Evolutionary conservation across 2,797 vertebrate species (phyloP), one percentile per base, ranked within the genome.

Genomic region (Rhinophrynus dorsalis): DNA sequence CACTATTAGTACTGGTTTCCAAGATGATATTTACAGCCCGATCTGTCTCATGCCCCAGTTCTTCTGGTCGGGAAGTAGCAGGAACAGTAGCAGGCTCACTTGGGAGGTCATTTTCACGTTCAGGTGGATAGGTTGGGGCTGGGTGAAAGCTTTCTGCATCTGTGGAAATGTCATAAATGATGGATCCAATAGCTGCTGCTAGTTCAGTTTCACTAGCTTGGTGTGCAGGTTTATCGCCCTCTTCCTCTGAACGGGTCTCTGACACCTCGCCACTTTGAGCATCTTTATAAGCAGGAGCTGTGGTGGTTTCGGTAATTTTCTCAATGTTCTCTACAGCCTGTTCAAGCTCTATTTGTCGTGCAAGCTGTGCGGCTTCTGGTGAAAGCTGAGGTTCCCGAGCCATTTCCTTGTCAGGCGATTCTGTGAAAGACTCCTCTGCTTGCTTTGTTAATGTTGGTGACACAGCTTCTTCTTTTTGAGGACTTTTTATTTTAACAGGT

Each of bases 261-360:
- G 92, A 68, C 23, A 85, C 87, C 0, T 78, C 91, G 0, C 90
- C 0, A 0, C 89, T 55, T 1, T 91, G 85, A 2, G 62, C 10
- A 1, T 94, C 95, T 76, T 97, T 98, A 78, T 91, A 95, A 10
- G 93, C 67, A 4, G 89, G 76, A 0, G 87, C 58, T 0, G 86
- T 32, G 0, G 95, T 87, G 5, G 93, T 90, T 76, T 93, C 94
- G 0, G 95, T 91, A 68, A 98, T 89, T 77, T 95, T 98, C 6
- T 93, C 97, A 1, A 99, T 98, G 72, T 99, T 96, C 86, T 99
- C 93, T 70, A 99, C 97, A 0, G 97, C 97, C 77, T 93, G 93
- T 77, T 99, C 97, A 0, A 99, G 86, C 75, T 99, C 97, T 56
- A 94, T 97, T 81, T 99, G 97, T 54, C 83, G 90, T 26, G 96